A percentile compares a stretch with the other conserved stretches of the same genome.
phyloP scores from a whole-genome alignment of 2,113 vertebrate genomes.

The Leptocoma aspasia region DNA sequence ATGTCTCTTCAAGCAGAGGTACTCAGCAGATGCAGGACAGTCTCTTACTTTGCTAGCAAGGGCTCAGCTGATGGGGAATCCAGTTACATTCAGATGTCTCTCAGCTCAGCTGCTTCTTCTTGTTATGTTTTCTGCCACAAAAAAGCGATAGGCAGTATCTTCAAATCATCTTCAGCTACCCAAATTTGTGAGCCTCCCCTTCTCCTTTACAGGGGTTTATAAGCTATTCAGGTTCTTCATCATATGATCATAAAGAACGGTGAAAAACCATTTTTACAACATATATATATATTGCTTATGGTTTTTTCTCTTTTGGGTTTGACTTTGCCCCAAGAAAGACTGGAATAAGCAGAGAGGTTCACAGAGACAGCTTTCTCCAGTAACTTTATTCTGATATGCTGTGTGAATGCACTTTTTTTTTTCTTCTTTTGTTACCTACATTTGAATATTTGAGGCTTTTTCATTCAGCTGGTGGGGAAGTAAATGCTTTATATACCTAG shows the following conservation, averaged over 20 bases:
- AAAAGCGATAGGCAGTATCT: not conserved
- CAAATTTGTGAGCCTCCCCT: not conserved
- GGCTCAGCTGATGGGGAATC: not conserved
- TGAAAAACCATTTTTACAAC: not conserved
- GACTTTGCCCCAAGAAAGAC: not conserved
- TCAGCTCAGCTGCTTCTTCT: not conserved
- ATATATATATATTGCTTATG: not conserved
- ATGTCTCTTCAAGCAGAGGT: not conserved
- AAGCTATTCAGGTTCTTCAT: not conserved
- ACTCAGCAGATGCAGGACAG: not conserved
- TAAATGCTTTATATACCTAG: not conserved
- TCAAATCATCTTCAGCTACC: not conserved
- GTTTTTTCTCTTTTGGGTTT: not conserved
- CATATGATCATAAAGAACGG: not conserved
- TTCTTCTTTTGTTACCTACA: not conserved
- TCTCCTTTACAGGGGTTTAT: not conserved
- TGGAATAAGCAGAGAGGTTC: not conserved
- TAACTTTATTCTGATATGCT: not conserved
- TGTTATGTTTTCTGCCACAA: not conserved
- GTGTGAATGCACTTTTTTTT: not conserved
- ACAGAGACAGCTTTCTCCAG: not conserved
- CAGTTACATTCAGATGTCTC: not conserved
- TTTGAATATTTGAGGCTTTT: not conserved
- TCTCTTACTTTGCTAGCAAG: not conserved
- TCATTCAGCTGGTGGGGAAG: not conserved